Base-by-base conservation (phyloP, 2,888 invertebrate species). In the Hanleya hanleyi region DNA sequence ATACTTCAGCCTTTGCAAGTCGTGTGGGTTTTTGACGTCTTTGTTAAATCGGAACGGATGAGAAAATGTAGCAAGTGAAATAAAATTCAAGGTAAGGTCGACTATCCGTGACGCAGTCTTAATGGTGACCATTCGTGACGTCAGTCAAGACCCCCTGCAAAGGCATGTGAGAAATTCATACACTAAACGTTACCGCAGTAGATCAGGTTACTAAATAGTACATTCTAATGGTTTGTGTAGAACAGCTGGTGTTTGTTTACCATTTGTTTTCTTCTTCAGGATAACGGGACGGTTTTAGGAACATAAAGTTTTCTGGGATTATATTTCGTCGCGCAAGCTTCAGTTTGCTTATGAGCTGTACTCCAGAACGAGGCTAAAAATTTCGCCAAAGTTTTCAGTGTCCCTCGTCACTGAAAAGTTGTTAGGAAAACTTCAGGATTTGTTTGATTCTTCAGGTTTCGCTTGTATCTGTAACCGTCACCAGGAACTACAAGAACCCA, bases 371-470 rank as follows among this genome's bases (percentile, higher is more conserved):
- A 57, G 57, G 64, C 64, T 37, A 35, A 64, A 64, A 64, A 35
- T 64, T 64, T 37, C 37, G 36, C 64, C n/a, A 64, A 64, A 64
- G 38, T 37, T 64, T 64, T 64, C 64, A 32, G 84, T 84, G 86
- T 85, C 84, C 80, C 84, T 82, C 82, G 81, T 78, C 80, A 75
- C 75, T 77, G 76, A 71, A 80, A 83, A 81, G 81, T 83, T 81
- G 76, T 80, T 83, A 84, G 86, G 85, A 85, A 84, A 86, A 83
- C 81, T 86, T 86, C 85, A 81, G 86, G 85, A 83, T 81, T 86
- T 83, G 80, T 79, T 71, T 81, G 73, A 76, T 80, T 78, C 76
- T 77, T 71, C 74, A 47, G 49, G 51, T 29, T 79, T 77, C 78
- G 79, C 80, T 70, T 72, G 69, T 69, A 69, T 73, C 70, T 49